Conservation (phyloP, 2,113 vertebrate genomes). For the Nesogale talazaci region DNA sequence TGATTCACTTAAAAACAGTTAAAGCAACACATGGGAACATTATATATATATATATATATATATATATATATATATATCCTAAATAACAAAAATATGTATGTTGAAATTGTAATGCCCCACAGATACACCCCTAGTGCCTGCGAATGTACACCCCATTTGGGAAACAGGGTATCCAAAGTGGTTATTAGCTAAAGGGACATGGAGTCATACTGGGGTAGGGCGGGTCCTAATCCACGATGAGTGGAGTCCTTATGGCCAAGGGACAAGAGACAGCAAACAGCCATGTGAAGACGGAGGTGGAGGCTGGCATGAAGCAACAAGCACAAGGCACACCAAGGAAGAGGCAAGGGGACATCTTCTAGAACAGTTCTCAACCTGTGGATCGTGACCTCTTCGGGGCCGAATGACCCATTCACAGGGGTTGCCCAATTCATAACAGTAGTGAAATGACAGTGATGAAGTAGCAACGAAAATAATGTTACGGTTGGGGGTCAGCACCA, state of each 20-base stretch:
- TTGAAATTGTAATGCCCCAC: neutral
- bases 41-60: neutral
- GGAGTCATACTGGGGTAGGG: neutral
- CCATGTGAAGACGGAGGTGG: neutral
- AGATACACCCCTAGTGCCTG: neutral
- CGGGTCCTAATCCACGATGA: neutral
- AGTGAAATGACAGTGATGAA: too few species aligned
- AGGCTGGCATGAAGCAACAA: neutral
- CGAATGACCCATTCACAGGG: too few species aligned
- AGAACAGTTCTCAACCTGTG: neutral
- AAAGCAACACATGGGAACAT: neutral
- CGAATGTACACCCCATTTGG: neutral
- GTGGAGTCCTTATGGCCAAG: neutral
- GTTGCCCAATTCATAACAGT: too few species aligned
- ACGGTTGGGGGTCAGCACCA: too few species aligned
- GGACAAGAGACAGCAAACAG: neutral
- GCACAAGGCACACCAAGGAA: neutral
- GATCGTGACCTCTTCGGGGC: too few species aligned
- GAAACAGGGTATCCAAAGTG: neutral
- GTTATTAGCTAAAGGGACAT: neutral
- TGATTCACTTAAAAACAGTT: neutral
- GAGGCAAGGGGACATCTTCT: neutral
- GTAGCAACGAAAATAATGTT: too few species aligned
- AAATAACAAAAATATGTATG: neutral
- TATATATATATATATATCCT: neutral